A percentile compares a stretch with the other conserved stretches of the same genome.
These are phyloP conservation scores for Megamerina dolium DNA, from an alignment of 2,888 invertebrate species.

Conservation along the genomic window DNA sequence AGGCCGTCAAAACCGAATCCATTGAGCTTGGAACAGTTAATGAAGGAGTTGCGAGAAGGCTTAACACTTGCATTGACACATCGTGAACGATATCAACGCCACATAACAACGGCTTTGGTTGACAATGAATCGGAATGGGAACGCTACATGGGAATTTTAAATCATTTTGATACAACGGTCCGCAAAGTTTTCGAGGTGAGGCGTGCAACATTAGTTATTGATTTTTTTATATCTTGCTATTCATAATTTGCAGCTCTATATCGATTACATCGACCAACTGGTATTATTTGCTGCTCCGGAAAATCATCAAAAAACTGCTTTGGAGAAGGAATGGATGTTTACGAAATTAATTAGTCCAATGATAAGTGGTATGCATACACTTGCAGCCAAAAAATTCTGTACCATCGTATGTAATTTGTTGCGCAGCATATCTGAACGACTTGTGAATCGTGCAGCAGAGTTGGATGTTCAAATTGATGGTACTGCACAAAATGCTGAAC, in stretches of 20 bases:
- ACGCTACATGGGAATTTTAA: slow-evolving; percentile 57
- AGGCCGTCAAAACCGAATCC: slow-evolving; percentile 78
- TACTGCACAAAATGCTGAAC: slow-evolving; percentile 37
- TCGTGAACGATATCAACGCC: slow-evolving; percentile 67
- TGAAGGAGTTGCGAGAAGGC: slow-evolving; percentile 86
- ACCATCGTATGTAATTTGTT: slow-evolving; percentile 51
- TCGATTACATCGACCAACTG: slow-evolving; percentile 81
- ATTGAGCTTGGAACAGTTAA: slow-evolving; percentile 79
- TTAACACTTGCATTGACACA: slow-evolving; percentile 76
- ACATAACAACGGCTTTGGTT: slow-evolving; percentile 57
- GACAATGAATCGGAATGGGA: slow-evolving; percentile 50
- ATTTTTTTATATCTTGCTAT: not conserved
- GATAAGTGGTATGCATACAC: slow-evolving; percentile 66
- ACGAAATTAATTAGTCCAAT: slow-evolving; percentile 71
- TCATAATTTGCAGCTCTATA: slow-evolving; percentile 59
- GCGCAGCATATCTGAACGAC: slow-evolving; percentile 49
- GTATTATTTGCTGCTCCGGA: slow-evolving; percentile 55
- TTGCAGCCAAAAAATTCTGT: slow-evolving; percentile 75
- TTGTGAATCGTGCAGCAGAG: slow-evolving; percentile 50
- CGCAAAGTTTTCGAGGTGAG: slow-evolving; percentile 64
- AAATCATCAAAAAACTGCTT: slow-evolving; percentile 60
- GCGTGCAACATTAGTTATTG: slow-evolving; percentile 18
- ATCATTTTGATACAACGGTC: slow-evolving; percentile 72
- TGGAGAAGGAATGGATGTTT: slow-evolving; percentile 87
- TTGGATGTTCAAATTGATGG: slow-evolving; percentile 43